Base-by-base conservation (phyloP, 1,140 invertebrate genomes). In the Rhysida immarginata region DNA sequence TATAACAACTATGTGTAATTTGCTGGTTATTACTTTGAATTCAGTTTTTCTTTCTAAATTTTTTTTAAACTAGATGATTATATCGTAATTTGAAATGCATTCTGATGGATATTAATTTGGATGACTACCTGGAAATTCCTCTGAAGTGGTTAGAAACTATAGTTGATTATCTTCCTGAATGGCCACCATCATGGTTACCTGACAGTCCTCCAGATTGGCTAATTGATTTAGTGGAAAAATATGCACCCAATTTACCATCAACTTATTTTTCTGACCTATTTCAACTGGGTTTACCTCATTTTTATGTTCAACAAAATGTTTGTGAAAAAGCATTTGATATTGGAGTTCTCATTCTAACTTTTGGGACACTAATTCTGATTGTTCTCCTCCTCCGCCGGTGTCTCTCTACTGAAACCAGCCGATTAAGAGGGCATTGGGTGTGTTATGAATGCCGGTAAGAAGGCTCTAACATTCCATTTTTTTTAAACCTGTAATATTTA, bases 241-340 rank as follows among this genome's bases (percentile, higher is more conserved):
- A 51, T 51, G 24, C 26, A 11, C 49, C 49, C 26, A 16, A 16
- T 8, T 16, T 35, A 8, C 29, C 29, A 8, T 35, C 29, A 5
- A 5, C 16, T 5, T 35, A 35, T 35, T 20, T 11, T 23, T 20
- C 44, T 20, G 35, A n/a, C 11, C 35, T 41, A 11, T n/a, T n/a
- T 41, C 35, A 41, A 41, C 5, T 8, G 8, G 44, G 44, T 20
- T 26, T 51, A 2, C 49, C 49, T 26, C 49, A 51, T 20, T 3
- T 51, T 26, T 51, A 51, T 20, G 26, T 51, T 3, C 13, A 51
- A 20, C 49, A 51, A 26, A 27, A 51, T 26, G 49, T 51, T 8
- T 51, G 49, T 26, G 49, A 51, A 25, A 51, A 51, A 26, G 49
- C 49, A 26, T 51, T 51, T 51, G 49, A 51, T 51, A 25, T 51